phyloP scores from a whole-genome alignment of 2,797 vertebrate genomes.

The Novumbra hubbsi region DNA sequence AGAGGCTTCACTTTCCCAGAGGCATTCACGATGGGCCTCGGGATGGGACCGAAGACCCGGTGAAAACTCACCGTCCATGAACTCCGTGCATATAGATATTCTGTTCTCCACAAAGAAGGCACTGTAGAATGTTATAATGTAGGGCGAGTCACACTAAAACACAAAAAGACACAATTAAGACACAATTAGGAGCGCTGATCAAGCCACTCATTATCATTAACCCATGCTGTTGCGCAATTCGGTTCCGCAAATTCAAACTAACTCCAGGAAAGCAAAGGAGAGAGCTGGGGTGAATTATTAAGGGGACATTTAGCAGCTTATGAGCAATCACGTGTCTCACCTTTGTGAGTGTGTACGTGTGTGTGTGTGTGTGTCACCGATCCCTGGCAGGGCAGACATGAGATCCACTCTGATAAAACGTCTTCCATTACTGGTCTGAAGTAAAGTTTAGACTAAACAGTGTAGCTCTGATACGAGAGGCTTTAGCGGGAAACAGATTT shows the following conservation, averaged over 20 bases:
- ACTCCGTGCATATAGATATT: slow-evolving; percentile 98
- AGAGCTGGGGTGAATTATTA: slow-evolving; percentile 11
- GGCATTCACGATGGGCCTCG: slow-evolving; percentile 28
- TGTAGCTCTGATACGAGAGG: slow-evolving; percentile 4
- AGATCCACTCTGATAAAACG: slow-evolving; percentile 4
- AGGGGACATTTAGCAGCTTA: neutral
- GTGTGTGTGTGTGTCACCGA: slow-evolving; percentile 8
- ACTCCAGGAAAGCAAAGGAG: neutral
- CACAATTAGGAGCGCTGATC: too few species aligned
- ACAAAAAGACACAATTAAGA: neutral
- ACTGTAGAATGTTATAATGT: slow-evolving; percentile 99
- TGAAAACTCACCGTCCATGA: slow-evolving; percentile 97
- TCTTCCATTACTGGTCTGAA: slow-evolving; percentile 1
- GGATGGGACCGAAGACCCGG: neutral
- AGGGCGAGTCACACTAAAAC: slow-evolving; percentile 92
- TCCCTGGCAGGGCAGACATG: slow-evolving; percentile 27
- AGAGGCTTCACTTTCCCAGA: slow-evolving; percentile 27
- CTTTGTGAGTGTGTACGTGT: neutral
- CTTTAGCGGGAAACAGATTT: slow-evolving; percentile 15
- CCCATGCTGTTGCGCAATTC: neutral
- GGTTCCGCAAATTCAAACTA: neutral
- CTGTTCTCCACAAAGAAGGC: slow-evolving; percentile 99
- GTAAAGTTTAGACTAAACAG: slow-evolving; percentile 1
- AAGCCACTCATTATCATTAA: neutral
- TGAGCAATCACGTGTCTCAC: slow-evolving; percentile 1